Evolutionary conservation across 2,113 vertebrate genomes (phyloP), one percentile per base, ranked within the genome.

Genomic region (Ameiurus melas): DNA sequence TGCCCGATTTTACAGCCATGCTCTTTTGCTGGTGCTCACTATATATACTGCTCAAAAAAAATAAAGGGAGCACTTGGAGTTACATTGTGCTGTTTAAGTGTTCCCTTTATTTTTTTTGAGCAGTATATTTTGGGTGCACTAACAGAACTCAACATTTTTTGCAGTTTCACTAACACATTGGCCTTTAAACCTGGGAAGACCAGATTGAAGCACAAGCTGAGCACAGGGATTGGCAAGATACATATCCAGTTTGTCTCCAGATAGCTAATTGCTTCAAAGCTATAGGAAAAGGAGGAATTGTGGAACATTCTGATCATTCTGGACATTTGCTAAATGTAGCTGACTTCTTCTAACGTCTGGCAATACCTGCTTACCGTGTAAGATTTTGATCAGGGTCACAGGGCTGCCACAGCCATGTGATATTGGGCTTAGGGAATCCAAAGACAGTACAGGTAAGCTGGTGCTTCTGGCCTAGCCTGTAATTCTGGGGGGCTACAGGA

Each of bases 351-450:
- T 25, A 17, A 55, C 6, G 8, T 57, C n/a, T 53, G 16, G 13
- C 25, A 36, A 85, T n/a, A 13, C 55, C 87, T 79, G 94, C 95
- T 96, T 86, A 96, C 96, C 89, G 1, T 88, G 30, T 92, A 43
- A 91, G 68, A 0, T 51, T 51, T 1, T 82, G 27, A 36, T 90
- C 68, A 17, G 91, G 70, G 30, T 89, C 17, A 92, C 97, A 98
- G 10, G 97, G 96, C 83, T 97, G 95, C 97, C 97, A 98, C 85
- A 94, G 62, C 97, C 97, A 99, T 77, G 90, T 92, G 1, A 98
- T 93, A 75, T 12, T 90, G 0, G 97, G 97, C 30, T 91, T 70
- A 0, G 97, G 97, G 2, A 91, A 89, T 30, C 96, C 97, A 0
- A 89, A 93, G 0, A 91, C 95, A 0, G 96, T 97, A 93, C 97